Percentiles rank a stretch among this genome's conserved stretches.
These are phyloP conservation scores for Drosophila rhopaloa DNA, from an alignment of 1,140 invertebrate species.

Conservation along the genomic window DNA sequence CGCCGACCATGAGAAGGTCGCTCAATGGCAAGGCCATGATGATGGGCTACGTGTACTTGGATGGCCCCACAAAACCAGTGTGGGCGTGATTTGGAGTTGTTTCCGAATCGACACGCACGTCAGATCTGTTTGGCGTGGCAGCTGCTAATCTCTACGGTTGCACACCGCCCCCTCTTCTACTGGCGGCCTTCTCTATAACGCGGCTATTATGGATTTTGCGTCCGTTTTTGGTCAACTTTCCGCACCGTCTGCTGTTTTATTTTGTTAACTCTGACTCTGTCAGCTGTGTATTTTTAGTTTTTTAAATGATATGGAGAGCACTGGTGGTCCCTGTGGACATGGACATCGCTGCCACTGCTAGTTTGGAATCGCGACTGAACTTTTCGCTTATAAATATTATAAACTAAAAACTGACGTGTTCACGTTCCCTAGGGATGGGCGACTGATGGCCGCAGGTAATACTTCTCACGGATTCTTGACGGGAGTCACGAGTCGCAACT, in stretches of 20 bases:
- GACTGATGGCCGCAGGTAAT: conserved; percentile 11
- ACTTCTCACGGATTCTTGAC: not conserved
- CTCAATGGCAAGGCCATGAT: conserved; percentile 73
- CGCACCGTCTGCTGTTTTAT: not conserved
- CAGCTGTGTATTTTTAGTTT: not conserved
- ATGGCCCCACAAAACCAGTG: conserved; percentile 19
- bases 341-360: conserved; percentile 44
- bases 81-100: conserved; percentile 57
- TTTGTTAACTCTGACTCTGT: not conserved
- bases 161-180: conserved; percentile 18
- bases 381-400: conserved; percentile 66
- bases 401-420: conserved; percentile 75
- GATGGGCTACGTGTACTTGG: conserved; percentile 27
- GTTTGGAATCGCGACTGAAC: conserved; percentile 32
- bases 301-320: conserved; percentile 2
- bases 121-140: conserved; percentile 61
- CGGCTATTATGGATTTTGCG: conserved; percentile 37
- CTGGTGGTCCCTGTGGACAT: conserved; percentile 38
- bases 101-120: conserved; percentile 58
- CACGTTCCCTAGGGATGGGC: conserved; percentile 27
- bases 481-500: conserved; percentile 7
- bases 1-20: conserved; percentile 70
- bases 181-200: conserved; percentile 29
- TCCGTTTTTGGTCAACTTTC: conserved; percentile 53
- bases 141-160: conserved; percentile 51